Conservation (phyloP, 2,113 vertebrate species). For the Actinemys pallida region DNA sequence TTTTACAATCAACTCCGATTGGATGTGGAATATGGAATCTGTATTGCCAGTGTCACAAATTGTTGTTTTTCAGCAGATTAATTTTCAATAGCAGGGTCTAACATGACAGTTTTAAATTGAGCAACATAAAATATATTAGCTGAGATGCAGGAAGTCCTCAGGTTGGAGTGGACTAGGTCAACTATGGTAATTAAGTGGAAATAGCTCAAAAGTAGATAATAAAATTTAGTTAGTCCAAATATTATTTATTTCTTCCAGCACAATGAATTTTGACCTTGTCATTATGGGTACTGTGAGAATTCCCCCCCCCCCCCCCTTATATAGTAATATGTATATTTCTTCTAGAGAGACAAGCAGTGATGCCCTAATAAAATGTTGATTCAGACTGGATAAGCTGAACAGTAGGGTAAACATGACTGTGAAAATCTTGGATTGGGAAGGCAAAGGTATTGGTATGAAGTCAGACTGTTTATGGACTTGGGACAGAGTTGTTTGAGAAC, state of each 20-base stretch:
- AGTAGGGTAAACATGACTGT: too few relatives aligned
- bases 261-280: background rate
- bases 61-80: background rate
- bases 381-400: too few relatives aligned
- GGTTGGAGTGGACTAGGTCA: background rate
- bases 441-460: too few relatives aligned
- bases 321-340: too few relatives aligned
- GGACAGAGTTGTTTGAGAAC: too few relatives aligned
- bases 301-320: too few relatives aligned
- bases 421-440: too few relatives aligned
- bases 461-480: too few relatives aligned
- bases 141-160: background rate
- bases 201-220: background rate
- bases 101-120: background rate
- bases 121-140: background rate
- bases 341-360: too few relatives aligned
- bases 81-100: background rate
- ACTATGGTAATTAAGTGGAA: background rate
- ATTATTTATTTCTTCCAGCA: background rate
- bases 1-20: background rate
- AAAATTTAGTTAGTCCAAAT: background rate
- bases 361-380: too few relatives aligned
- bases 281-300: background rate
- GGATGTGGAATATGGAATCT: background rate
- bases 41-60: background rate